Evolutionary conservation across 2,113 vertebrate genomes (phyloP), one percentile per base, ranked within the genome.

Genomic region (Sminthopsis crassicaudata): DNA sequence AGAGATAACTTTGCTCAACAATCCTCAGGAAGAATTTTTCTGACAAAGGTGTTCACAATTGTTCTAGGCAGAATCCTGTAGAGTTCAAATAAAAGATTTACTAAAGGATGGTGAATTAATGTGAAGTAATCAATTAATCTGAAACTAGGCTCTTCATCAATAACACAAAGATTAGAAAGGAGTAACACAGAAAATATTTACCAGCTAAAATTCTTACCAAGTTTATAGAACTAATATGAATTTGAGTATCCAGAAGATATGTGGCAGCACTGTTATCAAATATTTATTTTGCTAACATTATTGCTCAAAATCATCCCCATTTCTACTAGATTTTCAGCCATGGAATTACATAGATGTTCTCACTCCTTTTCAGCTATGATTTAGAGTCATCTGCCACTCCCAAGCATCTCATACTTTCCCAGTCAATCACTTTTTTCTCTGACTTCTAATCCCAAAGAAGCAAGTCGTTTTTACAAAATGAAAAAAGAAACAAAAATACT

Each of bases 401-500:
- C n/a, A 8, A 91, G 48, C 1, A 89, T 27, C 76, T 24, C 19
- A 12, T 25, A 90, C n/a, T 60, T 54, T 54, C 84, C 9, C 46
- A 90, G 76, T 95, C 55, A 92, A 54, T 26, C 53, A 48, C 16
- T 48, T 67, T 6, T 88, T 51, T 89, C 91, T 19, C 50, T 53
- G 36, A 46, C 57, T 88, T 27, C 48, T 92, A 52, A 51, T 55
- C 48, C 24, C 26, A 42, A 88, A 93, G 90, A 89, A 93, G 50
- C 93, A 97, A 93, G 50, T 89, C 42, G 92, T 94, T 76, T 92
- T 91, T 93, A 88, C 0, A 90, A 48, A 92, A 88, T n/a, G 46
- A 91, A 92, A 92, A 95, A 53, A 76, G 94, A 96, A 92, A 52
- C 36, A 95, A 25, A 67, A 46, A 36, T n/a, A n/a, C n/a, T n/a